Base-by-base conservation (phyloP, 2,113 vertebrate genomes). In the Platysternon megacephalum region DNA sequence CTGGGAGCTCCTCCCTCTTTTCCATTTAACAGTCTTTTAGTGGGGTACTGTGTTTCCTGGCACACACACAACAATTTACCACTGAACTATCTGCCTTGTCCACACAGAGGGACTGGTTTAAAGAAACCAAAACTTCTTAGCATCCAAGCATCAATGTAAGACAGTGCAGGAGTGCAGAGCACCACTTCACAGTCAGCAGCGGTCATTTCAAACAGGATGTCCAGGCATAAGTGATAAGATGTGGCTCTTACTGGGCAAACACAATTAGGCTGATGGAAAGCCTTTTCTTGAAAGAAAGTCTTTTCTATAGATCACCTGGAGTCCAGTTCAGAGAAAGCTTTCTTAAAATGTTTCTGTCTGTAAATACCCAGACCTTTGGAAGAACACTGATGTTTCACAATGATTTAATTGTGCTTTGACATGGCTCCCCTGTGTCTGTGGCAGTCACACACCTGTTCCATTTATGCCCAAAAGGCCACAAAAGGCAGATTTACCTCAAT, bases 391-490 rank as follows among this genome's bases (percentile, higher is more conserved):
- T 97, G 98, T 98, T 97, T 96, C 98, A 98, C 97, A 98, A 99
- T 98, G 98, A 98, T 96, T 97, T 98, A 98, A 98, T 98, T 99
- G 98, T 99, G 98, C 96, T 81, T 94, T 96, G 97, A 98, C 94
- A 97, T 55, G 97, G 98, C 98, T 98, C 96, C 97, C 97, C 97
- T 91, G 96, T 98, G 98, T 98, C 97, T 98, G 98, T 98, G 98
- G 98, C 98, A 98, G 97, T 98, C 76, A 96, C 98, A 98, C 98
- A 99, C 98, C 98, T 99, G 98, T 98, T 99, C 98, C 98, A 98
- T 97, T 97, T 98, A 97, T 98, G 98, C 98, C 90, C 98, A 98
- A 98, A 98, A 98, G 98, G 95, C 98, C 97, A 97, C 98, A 98
- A 98, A 98, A 98, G 98, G 97, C 98, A 97, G 96, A 98, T 94